Conservation (phyloP, 2,797 vertebrate genomes). For the Darevskia nairensis region DNA sequence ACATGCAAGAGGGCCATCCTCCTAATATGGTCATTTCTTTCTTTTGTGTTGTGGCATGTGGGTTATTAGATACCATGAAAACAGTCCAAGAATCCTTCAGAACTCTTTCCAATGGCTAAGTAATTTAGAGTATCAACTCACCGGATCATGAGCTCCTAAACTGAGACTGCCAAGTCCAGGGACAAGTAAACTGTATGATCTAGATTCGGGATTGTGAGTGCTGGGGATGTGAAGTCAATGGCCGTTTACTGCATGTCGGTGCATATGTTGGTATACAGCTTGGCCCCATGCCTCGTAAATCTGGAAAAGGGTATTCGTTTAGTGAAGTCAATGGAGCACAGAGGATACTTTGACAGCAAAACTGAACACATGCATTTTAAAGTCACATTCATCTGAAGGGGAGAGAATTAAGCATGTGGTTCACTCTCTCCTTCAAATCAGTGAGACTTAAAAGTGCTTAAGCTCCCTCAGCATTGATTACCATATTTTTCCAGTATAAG, state of each 20-base stretch:
- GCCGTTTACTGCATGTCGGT: not conserved
- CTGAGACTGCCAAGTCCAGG: not conserved
- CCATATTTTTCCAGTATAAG: no score
- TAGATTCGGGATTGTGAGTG: not conserved
- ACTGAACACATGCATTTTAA: not conserved
- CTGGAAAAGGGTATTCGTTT: not conserved
- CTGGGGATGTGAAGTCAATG: not conserved
- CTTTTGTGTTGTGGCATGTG: not conserved
- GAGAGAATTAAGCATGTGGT: not conserved
- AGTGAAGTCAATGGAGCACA: not conserved
- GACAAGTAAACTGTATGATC: not conserved
- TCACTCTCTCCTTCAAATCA: not conserved
- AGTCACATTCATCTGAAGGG: not conserved
- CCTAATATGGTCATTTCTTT: not conserved
- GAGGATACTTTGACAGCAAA: not conserved
- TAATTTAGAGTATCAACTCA: conserved; percentile 21
- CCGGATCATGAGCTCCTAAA: not conserved
- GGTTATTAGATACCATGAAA: conserved; percentile 8
- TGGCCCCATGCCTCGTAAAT: not conserved
- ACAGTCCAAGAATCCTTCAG: conserved; percentile 2
- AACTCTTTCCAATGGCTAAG: not conserved
- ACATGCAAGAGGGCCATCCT: not conserved
- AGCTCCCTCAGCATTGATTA: not conserved
- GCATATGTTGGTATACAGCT: not conserved
- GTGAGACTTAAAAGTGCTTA: not conserved